Evolutionary conservation across 2,113 vertebrate species (phyloP), one percentile per base, ranked within the genome.

Genomic region (Erythrolamprus reginae): DNA sequence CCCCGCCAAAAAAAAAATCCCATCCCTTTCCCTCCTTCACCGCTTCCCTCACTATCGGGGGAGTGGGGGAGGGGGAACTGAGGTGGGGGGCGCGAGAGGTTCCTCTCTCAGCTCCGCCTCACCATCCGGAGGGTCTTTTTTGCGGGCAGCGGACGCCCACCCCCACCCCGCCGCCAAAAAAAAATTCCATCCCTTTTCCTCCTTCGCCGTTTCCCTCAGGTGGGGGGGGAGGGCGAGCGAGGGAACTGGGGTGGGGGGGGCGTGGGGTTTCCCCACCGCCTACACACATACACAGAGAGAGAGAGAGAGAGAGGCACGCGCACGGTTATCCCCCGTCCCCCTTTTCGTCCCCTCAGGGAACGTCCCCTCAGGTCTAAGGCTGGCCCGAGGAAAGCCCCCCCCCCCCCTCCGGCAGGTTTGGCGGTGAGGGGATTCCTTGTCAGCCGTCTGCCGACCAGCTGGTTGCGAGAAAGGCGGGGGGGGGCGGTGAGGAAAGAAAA

Each of bases 401-500:
- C 7, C 24, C 24, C 77, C 38, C 33, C 77, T 21, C 33, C 28
- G 28, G 65, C n/a, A 5, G 2, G 2, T 6, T 17, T 2, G n/a
- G n/a, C 65, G 26, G 58, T 12, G 58, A 65, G 58, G 70, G 33
- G 33, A 77, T 77, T 42, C 33, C 70, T 42, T 3, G 70, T 8
- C 70, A 9, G 33, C 33, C 2, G 38, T 42, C 33, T 4, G 70
- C 2, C 70, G 70, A 38, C 33, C 33, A 77, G 47, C 23, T 13
- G 82, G 45, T 28, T 28, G 42, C 5, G 83, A 12, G 42, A 12
- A 47, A 58, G 56, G 5, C 56, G 24, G 55, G 3, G 7, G 21
- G 4, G 0, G 42, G 7, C 1, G 24, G 38, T 45, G 7, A 13
- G 5, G 13, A 3, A 38, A 5, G 38, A 6, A 19, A 4, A 6